Base-by-base conservation (phyloP, 1,140 invertebrate species). In the Chrysomallon squamiferum region DNA sequence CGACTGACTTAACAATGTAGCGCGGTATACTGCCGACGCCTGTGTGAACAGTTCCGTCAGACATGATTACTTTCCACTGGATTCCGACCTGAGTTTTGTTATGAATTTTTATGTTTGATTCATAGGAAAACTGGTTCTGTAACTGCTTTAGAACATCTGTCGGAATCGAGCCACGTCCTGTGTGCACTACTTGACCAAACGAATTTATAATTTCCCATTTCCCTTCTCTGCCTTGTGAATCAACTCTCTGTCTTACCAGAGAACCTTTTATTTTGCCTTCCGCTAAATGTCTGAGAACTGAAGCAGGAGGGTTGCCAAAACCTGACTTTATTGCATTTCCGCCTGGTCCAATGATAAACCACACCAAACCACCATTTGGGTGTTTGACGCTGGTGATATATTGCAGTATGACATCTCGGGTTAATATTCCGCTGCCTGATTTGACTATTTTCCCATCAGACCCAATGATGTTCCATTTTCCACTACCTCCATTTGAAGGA, bases 361-460 rank as follows among this genome's bases (percentile, higher is more conserved):
- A 66, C 29, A 41, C 33, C 35, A 38, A 15, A 5, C 35, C 35
- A 15, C 35, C 65, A 2, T n/a, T 54, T 22, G 13, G 22, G 0
- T 47, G 49, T 13, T 33, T 25, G 3, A 62, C 35, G 2, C 25
- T 38, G 5, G 35, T 38, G 22, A n/a, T 30, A 25, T 20, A 20
- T 41, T 66, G 56, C 64, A 66, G 65, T 5, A 54, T 63, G 52
- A 69, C 43, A 20, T 64, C 38, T 13, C 56, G 25, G 9, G 67
- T 59, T n/a, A 73, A 61, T 7, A 18, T 9, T 0, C 71, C 71
- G 9, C 30, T 60, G 1, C 71, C 71, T 0, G 56, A 32, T 27
- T 61, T 54, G 4, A 30, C n/a, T 1, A 54, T 22, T 22, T 54
- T 25, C 15, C 50, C 50, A 30, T 54, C 50, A 18, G 22, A 15